phyloP scores from a whole-genome alignment of 1,140 invertebrate genomes.

The Meloidogyne floridensis region DNA sequence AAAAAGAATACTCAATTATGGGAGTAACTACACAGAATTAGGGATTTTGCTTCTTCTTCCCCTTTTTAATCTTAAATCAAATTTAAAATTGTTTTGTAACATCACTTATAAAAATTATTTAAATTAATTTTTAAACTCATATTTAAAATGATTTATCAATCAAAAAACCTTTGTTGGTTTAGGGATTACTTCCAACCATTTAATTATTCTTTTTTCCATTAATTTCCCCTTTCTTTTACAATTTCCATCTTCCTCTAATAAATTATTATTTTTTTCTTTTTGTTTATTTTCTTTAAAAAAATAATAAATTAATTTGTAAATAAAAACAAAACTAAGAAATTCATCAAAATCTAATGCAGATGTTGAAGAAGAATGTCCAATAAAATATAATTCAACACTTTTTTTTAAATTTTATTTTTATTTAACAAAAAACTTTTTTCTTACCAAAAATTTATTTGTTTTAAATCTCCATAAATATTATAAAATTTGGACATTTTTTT shows the following conservation, averaged over 20 bases:
- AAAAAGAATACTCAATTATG: too few species aligned
- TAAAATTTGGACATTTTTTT: constrained; percentile 1
- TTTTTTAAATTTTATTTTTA: not conserved
- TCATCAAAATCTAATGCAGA: not conserved
- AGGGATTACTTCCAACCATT: not conserved
- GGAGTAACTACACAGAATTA: too few species aligned
- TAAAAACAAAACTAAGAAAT: not conserved
- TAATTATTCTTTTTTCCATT: constrained; percentile 1
- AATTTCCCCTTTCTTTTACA: not conserved
- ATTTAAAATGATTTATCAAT: not conserved
- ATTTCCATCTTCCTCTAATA: not conserved
- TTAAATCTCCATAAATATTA: constrained; percentile 1
- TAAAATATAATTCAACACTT: constrained; percentile 8
- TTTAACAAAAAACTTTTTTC: not conserved
- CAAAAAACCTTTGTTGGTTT: not conserved
- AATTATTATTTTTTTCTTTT: constrained; percentile 3
- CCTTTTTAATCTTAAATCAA: too few species aligned
- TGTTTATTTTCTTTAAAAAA: constrained; percentile 10
- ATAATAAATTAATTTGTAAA: not conserved
- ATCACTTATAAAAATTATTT: not conserved
- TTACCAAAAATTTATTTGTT: not conserved
- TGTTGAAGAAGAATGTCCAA: constrained; percentile 1
- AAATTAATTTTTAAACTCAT: not conserved
- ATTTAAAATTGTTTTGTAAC: too few species aligned
- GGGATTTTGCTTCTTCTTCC: too few species aligned